Conservation (phyloP, 2,888 invertebrate species). For the Gibbula magus region DNA sequence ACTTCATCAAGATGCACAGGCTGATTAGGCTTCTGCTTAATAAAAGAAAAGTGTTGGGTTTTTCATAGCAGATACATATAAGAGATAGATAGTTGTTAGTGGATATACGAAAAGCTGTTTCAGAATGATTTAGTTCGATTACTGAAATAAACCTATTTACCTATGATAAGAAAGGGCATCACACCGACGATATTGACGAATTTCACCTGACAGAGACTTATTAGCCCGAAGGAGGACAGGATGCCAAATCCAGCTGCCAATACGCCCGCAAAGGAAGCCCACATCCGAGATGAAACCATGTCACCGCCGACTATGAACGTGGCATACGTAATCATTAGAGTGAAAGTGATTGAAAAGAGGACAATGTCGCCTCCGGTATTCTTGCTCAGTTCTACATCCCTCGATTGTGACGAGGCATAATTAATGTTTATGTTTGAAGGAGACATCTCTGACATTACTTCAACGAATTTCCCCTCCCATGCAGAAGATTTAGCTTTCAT, state of each 20-base stretch:
- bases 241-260: conserved; percentile 57
- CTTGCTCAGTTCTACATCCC: conserved; percentile 50
- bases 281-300: conserved; percentile 37
- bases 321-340: conserved; percentile 44
- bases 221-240: conserved; percentile 53
- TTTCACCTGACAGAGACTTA: conserved; percentile 46
- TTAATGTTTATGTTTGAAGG: neutral
- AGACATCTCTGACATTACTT: neutral
- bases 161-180: conserved; percentile 58
- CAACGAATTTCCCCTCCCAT: neutral
- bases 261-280: conserved; percentile 50
- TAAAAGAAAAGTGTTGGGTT: too few relatives aligned
- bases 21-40: too few relatives aligned
- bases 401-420: conserved; percentile 50
- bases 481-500: neutral
- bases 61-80: too few relatives aligned
- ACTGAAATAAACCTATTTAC: conserved; percentile 36
- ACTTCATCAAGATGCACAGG: too few relatives aligned
- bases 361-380: conserved; percentile 42
- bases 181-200: conserved; percentile 60
- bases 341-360: conserved; percentile 38
- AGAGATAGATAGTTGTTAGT: too few relatives aligned
- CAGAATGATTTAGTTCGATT: too few relatives aligned
- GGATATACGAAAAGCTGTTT: too few relatives aligned
- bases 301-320: conserved; percentile 35